A percentile compares a stretch with the other conserved stretches of the same genome.
These are phyloP conservation scores for Heliconius melpomene DNA, from an alignment of 1,140 invertebrate genomes.

Conservation along the genomic window DNA sequence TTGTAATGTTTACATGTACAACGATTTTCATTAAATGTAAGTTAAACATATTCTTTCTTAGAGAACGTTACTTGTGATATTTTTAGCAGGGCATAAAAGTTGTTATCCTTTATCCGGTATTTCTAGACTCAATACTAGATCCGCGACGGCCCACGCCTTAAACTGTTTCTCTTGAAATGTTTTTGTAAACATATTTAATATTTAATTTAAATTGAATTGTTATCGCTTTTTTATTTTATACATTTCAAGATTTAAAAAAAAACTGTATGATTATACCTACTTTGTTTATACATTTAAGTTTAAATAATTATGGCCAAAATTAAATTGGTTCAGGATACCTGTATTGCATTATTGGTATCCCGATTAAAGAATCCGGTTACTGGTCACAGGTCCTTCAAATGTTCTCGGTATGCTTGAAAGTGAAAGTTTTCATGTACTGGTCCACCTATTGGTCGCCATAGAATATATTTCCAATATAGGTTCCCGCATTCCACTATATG, in stretches of 20 bases:
- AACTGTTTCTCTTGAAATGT: too few relatives aligned
- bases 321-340: not conserved
- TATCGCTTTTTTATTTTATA: too few relatives aligned
- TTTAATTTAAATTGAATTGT: constrained; percentile 1
- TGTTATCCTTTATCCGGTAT: constrained; percentile 21
- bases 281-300: not conserved
- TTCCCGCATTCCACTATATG: too few relatives aligned
- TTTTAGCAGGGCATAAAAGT: constrained; percentile 22
- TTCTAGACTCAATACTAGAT: constrained; percentile 23
- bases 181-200: constrained; percentile 20
- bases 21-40: not conserved
- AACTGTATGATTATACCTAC: too few relatives aligned
- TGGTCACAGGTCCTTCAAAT: not conserved
- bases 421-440: not conserved
- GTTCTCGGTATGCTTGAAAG: not conserved
- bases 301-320: not conserved
- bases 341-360: not conserved
- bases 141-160: constrained; percentile 31
- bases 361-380: not conserved
- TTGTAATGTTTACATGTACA: too few relatives aligned
- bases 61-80: constrained; percentile 13
- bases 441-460: not conserved
- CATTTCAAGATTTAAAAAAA: too few relatives aligned
- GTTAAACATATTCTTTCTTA: not conserved
- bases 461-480: too few relatives aligned